These are phyloP conservation scores for Phalacrocorax pelagicus DNA, from an alignment of 2,113 vertebrate genomes.

Conservation along the genomic window DNA sequence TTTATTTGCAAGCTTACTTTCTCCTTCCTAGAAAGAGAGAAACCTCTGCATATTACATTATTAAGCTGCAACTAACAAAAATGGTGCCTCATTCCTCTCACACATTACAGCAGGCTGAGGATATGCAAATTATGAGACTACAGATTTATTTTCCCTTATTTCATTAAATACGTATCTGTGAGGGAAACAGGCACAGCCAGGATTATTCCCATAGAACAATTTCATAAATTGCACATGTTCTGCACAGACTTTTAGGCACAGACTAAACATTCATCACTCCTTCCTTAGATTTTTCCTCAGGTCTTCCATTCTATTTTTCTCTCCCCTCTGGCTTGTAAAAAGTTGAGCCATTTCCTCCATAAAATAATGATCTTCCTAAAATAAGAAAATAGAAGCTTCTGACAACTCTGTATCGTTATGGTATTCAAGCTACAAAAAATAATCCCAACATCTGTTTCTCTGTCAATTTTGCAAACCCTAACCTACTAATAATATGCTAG, in stretches of 20 bases:
- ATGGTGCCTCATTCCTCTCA: neutral
- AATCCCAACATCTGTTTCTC: conserved; percentile 73
- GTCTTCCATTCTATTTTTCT: neutral
- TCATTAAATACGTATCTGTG: neutral
- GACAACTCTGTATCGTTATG: conserved; percentile 54
- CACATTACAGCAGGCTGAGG: neutral
- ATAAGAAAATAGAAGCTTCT: conserved; percentile 49
- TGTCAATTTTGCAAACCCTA: conserved; percentile 66
- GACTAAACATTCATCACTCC: neutral
- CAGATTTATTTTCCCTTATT: conserved; percentile 7
- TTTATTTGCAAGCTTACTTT: neutral
- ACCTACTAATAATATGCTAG: conserved; percentile 64
- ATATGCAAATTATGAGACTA: neutral
- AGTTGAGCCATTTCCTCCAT: conserved; percentile 10
- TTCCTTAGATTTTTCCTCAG: neutral
- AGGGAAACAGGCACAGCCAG: neutral
- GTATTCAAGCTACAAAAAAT: conserved; percentile 54
- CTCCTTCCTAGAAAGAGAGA: neutral
- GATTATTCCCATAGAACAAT: conserved; percentile 20
- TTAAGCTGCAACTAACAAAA: neutral
- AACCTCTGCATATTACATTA: neutral
- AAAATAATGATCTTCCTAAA: conserved; percentile 33
- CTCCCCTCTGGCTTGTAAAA: neutral
- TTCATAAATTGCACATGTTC: conserved; percentile 9
- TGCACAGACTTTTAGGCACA: neutral